Evolutionary conservation across 2,888 invertebrate species (phyloP).

Genomic region (Acleris holmiana): DNA sequence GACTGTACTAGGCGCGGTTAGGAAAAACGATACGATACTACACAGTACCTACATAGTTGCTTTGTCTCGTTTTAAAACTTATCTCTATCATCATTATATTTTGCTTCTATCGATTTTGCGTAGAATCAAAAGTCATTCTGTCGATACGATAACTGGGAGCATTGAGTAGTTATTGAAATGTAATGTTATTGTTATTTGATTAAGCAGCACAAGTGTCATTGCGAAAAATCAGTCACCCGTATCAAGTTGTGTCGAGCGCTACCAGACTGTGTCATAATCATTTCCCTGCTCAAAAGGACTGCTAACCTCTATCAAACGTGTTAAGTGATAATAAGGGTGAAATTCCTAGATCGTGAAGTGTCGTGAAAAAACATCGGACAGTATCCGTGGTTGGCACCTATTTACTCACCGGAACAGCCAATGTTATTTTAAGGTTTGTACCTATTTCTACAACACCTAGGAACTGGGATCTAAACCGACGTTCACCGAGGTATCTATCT

Average conservation of each 20-base stretch:
- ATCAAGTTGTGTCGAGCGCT: conserved; percentile 60
- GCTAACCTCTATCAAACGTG: conserved; percentile 46
- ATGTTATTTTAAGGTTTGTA: conserved; percentile 80
- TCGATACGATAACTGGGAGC: conserved; percentile 45
- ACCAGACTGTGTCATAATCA: conserved; percentile 54
- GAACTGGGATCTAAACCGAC: conserved; percentile 34
- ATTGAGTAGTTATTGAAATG: conserved; percentile 52
- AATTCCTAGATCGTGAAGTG: conserved; percentile 45
- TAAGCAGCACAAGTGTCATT: conserved; percentile 67
- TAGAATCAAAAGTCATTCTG: conserved; percentile 40
- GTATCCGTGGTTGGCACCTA: conserved; percentile 65
- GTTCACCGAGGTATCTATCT: conserved; percentile 35
- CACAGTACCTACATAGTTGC: conserved; percentile 55
- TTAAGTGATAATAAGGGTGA: conserved; percentile 44
- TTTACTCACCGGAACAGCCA: conserved; percentile 74
- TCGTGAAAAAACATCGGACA: conserved; percentile 50
- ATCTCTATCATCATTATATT: conserved; percentile 37
- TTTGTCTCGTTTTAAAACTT: conserved; percentile 52
- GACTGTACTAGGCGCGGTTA: conserved; percentile 54
- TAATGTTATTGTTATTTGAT: conserved; percentile 55
- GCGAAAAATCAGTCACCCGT: conserved; percentile 68
- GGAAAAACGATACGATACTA: conserved; percentile 52
- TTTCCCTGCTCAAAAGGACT: conserved; percentile 49
- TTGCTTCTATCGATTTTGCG: conserved; percentile 61
- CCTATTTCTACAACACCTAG: conserved; percentile 48